Evolutionary conservation across 2,888 invertebrate genomes (phyloP), one percentile per base, ranked within the genome.

Genomic region (Fragum whitleyi): DNA sequence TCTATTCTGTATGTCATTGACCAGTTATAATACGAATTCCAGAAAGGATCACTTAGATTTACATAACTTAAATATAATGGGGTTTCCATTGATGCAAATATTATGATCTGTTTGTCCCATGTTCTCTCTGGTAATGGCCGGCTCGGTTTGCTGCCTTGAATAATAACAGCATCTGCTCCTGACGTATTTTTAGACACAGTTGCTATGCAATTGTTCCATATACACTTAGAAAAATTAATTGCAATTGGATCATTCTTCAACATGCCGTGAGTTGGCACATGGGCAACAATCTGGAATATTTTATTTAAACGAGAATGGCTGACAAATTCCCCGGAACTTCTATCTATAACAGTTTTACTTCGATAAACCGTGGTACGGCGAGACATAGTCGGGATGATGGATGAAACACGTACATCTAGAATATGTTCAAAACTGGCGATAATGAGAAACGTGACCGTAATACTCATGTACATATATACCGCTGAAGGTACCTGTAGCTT

Each of bases 1-100:
- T 86, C 86, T 5, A 74, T 65, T 21, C 86, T 69, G 59, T 83
- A 86, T 0, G 82, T 83, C 79, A 84, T 80, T 0, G 86, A 84
- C 84, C 84, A 86, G 73, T 86, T 86, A 2, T 82, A 67, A 14
- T 42, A 71, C 23, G 53, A 32, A 21, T 47, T n/a, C 36, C 26
- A 59, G 14, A 7, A 55, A 1, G 59, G 9, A 26, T 62, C 42
- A 26, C 14, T 28, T 7, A 71, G 53, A 23, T 68, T n/a, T 7
- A 59, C 47, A n/a, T 32, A 59, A 2, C 36, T n/a, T 2, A 83
- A 47, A 42, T 83, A 79, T 21, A 79, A 36, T 3, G 83, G 83
- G 0, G 77, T 68, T 28, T 83, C 83, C 2, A 77, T 36, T n/a
- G 73, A 57, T 5, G 68, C 55, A 32, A 79, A 83, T 6, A 83